Evolutionary conservation across 2,888 invertebrate genomes (phyloP), one percentile per base, ranked within the genome.

Genomic region (Agrochola litura): DNA sequence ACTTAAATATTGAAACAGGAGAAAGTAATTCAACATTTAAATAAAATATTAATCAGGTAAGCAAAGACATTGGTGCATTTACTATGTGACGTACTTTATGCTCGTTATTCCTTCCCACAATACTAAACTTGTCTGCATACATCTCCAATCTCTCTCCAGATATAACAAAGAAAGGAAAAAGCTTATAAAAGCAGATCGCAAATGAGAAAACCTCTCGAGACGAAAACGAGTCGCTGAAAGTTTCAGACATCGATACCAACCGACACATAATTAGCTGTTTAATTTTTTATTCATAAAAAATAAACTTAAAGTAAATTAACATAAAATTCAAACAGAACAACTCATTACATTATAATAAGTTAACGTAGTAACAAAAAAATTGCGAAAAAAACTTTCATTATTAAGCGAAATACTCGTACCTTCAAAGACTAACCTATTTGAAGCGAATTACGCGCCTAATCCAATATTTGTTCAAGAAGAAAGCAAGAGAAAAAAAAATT

Each of bases 391-490:
- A 93, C 89, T 92, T 92, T 90, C 90, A 91, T 92, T 91, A 91
- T 90, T 91, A 91, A 83, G 79, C 75, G 87, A 87, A 90, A 90
- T 90, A 61, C 61, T 77, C 64, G 77, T 83, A 89, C 91, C 91
- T 93, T 93, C 93, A 95, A 95, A 95, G 94, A 91, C 90, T 92
- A 91, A 92, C 92, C 94, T 93, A 93, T 92, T 93, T 92, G 91
- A 92, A 93, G 93, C 93, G 92, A 95, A 95, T 95, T 95, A 94
- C 93, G 91, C 91, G 90, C 91, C 92, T 95, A 96, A 96, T 95
- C 94, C 93, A 95, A 96, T 96, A 95, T 95, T 95, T 95, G 94
- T 93, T 91, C 92, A 90, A 92, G 91, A 91, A 92, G 91, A 92
- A 92, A 91, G 91, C 89, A 92, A 90, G 93, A 90, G 93, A 93